Evolutionary conservation across 2,888 invertebrate genomes (phyloP).

Genomic region (Phyllotreta cruciferae): DNA sequence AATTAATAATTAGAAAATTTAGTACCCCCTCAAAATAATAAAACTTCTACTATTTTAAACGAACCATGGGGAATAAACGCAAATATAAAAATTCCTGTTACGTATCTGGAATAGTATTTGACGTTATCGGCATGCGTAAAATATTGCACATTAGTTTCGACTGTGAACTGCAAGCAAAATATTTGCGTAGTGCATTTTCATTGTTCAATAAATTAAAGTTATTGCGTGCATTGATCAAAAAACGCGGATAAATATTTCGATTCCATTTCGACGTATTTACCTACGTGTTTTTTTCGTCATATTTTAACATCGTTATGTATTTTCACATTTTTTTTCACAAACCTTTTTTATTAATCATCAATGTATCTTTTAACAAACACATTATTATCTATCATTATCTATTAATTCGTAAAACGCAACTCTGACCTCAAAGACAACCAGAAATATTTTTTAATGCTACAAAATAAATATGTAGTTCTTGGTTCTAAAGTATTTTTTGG

Average conservation of each 20-base stretch:
- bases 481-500: too few species aligned
- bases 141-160: constrained; percentile 1
- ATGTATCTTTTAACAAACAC: too few species aligned
- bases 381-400: too few species aligned
- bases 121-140: too few species aligned
- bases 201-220: constrained; percentile 30
- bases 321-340: background rate
- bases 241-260: constrained; percentile 22
- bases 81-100: too few species aligned
- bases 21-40: background rate
- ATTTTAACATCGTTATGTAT: too few species aligned
- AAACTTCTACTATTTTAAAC: background rate
- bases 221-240: constrained; percentile 22
- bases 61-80: background rate
- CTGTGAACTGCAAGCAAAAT: constrained; percentile 16
- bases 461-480: too few species aligned
- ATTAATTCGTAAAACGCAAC: too few species aligned
- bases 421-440: too few species aligned
- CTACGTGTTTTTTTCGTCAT: background rate
- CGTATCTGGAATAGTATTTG: background rate
- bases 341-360: too few species aligned
- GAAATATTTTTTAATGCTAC: too few species aligned
- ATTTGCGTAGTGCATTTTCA: constrained; percentile 24
- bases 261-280: constrained; percentile 15
- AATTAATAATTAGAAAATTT: too few species aligned